These are phyloP conservation scores for Nomada goodeniana DNA, from an alignment of 2,888 invertebrate species.

Conservation along the genomic window DNA sequence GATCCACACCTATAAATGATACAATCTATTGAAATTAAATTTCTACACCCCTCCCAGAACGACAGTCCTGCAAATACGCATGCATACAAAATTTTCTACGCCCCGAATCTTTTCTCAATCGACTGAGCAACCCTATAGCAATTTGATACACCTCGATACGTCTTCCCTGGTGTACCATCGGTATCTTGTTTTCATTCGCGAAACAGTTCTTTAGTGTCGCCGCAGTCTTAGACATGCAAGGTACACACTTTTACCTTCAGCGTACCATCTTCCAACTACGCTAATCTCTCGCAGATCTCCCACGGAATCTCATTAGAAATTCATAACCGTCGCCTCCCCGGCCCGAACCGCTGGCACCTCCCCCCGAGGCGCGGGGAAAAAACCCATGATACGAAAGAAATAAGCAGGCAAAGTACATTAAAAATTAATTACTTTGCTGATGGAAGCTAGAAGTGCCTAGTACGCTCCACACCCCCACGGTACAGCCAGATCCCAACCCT, in stretches of 20 bases:
- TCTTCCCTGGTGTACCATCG: slow-evolving; percentile 53
- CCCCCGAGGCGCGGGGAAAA: slow-evolving; percentile 71
- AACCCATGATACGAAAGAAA: slow-evolving; percentile 84
- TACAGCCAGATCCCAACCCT: slow-evolving; percentile 21
- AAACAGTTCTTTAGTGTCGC: slow-evolving; percentile 71
- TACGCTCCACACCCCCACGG: slow-evolving; percentile 65
- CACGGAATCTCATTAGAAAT: slow-evolving; percentile 84
- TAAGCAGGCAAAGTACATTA: slow-evolving; percentile 84
- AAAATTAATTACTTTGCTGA: slow-evolving; percentile 85
- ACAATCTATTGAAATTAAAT: too few species aligned
- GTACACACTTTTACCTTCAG: slow-evolving; percentile 78
- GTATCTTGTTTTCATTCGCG: slow-evolving; percentile 73
- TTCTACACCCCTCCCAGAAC: too few species aligned
- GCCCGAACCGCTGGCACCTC: slow-evolving; percentile 54
- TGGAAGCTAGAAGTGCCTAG: slow-evolving; percentile 84
- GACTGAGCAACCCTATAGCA: background rate
- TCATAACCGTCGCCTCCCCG: slow-evolving; percentile 82
- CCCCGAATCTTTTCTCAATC: background rate
- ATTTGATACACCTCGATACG: slow-evolving; percentile 19
- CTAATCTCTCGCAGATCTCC: slow-evolving; percentile 84
- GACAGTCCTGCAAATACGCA: too few species aligned
- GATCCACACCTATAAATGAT: background rate
- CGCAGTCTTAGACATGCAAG: slow-evolving; percentile 77
- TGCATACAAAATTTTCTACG: background rate
- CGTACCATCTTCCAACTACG: slow-evolving; percentile 73